Base-by-base conservation (phyloP, 2,888 invertebrate species). In the Temnothorax unifasciatus region DNA sequence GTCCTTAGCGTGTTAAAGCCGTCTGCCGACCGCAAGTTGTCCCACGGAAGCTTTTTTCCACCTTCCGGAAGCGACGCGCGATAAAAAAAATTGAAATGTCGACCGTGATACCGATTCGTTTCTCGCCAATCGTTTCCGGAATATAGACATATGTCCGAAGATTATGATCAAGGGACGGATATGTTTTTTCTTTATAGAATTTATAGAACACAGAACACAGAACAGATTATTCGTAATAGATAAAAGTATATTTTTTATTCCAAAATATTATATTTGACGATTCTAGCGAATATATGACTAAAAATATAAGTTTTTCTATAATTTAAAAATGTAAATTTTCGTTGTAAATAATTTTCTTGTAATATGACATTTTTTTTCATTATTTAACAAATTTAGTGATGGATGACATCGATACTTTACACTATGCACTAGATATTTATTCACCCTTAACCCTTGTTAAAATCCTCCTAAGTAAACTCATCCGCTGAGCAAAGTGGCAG, bases 61-160 rank as follows among this genome's bases (percentile, higher is more conserved):
- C 25, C 38, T 69, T 81, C 79, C 85, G 89, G 89, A 89, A 89
- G 66, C 57, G 63, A 63, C 3, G 34, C 6, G 4, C 5, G 21
- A 76, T 76, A 82, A 82, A 82, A n/a, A 82, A 74, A 82, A 75
- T 64, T 76, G 18, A 81, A 81, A 71, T 13, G 71, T 57, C 59
- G 34, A 59, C 47, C 57, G 79, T 71, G 59, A 59, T 81, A 61
- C 57, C 38, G 47, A 81, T 81, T 69, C 25, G 69, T 69, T 81
- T 63, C 76, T 76, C 34, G 41, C 21, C 52, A 41, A 54, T 50
- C 13, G 75, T 38, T 82, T 82, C 82, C 82, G 76, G 76, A 52
- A 74, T 73, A 29, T 11, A 44, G 44, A 76, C 73, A 75, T 74
- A 82, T 82, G 82, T 38, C 63, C 15, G 34, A 59, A 59, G 18